These are phyloP conservation scores for Pitangus sulphuratus DNA, from an alignment of 2,797 vertebrate genomes.

Conservation along the genomic window DNA sequence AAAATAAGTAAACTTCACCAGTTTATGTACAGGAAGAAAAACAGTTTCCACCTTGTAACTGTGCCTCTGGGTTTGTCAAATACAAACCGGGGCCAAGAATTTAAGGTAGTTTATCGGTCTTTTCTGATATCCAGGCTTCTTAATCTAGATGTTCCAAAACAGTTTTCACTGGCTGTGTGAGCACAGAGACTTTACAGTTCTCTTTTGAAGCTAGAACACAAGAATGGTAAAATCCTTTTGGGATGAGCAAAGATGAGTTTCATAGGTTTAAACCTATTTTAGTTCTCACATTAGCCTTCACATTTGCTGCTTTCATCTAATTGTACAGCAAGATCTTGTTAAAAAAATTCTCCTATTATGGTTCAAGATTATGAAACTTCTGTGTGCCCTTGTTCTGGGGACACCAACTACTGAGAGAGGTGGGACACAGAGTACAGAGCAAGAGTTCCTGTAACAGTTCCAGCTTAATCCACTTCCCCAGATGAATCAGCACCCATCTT, in stretches of 20 bases:
- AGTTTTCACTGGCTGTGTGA: not conserved
- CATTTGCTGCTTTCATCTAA: not conserved
- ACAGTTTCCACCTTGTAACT: not conserved
- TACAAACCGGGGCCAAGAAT: not conserved
- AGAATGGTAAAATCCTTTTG: not conserved
- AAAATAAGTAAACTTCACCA: not conserved
- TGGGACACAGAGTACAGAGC: not conserved
- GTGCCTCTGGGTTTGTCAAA: not conserved
- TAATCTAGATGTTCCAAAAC: not conserved
- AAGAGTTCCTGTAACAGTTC: not conserved
- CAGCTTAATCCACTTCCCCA: constrained; percentile 5
- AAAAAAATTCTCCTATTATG: not conserved
- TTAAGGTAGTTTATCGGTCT: not conserved
- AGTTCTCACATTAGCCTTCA: not conserved
- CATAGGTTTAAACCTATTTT: not conserved
- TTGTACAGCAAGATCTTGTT: not conserved
- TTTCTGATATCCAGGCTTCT: not conserved
- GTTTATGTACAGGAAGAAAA: not conserved
- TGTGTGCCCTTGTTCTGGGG: not conserved
- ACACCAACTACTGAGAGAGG: not conserved
- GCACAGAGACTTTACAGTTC: not conserved
- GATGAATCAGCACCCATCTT: not conserved
- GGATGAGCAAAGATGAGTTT: not conserved
- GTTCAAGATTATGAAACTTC: not conserved
- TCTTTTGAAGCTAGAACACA: not conserved